Percentiles rank a stretch among this genome's conserved stretches.
Conservation (phyloP, 2,113 vertebrate species). For the Bos taurus region ARS-UCD2.0 NC_037348.1:40955501-40956000, state of each 20-base stretch:
- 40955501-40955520: rapidly evolving
- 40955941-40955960: background rate
- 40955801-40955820: background rate
- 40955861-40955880: background rate
- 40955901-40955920: background rate
- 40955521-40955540: rapidly evolving
- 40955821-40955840: background rate
- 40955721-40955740: background rate
- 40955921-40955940: background rate
- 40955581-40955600: too few species aligned
- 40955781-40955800: background rate
- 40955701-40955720: background rate
- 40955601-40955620: background rate
- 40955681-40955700: background rate
- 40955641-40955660: background rate
- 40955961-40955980: background rate
- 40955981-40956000: background rate
- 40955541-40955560: background rate
- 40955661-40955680: background rate
- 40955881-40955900: background rate
- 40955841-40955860: background rate
- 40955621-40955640: background rate
- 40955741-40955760: background rate
- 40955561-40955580: background rate
- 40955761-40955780: background rate